Evolutionary conservation across 2,113 vertebrate species (phyloP), one percentile per base, ranked within the genome.

Genomic region (Cyprinodon brontotheroides): DNA sequence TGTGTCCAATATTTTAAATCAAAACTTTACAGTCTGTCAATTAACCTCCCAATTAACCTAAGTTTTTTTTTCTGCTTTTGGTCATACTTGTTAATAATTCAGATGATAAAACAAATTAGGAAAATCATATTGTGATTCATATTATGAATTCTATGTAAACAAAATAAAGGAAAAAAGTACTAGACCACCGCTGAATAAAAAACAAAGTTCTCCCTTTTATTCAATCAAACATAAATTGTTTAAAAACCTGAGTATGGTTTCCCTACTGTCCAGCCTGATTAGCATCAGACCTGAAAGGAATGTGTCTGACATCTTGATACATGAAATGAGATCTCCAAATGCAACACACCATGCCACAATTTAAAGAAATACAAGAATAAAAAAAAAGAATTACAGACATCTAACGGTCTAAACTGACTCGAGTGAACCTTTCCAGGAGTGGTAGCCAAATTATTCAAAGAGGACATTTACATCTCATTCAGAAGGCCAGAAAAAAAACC

Each of bases 11-110:
- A 84, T 68, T 75, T 78, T 68, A 65, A 80, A 80, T 84, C 72
- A 82, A 70, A 72, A 71, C 80, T 76, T 78, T 70, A 77, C 69
- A 63, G 71, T 75, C 74, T 82, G 80, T 87, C 89, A 87, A 15
- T 15, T 17, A 15, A 14, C 4, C 15, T 53, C 13, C 14, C 3
- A 17, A n/a, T n/a, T n/a, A n/a, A n/a, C n/a, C n/a, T n/a, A n/a
- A 50, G 2, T 50, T 14, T 50, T 7, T 7, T 12, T 12, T 2
- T 4, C 4, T 6, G 14, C 48, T 50, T 12, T 50, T 50, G 14
- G 7, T 6, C 4, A 1, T 50, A 17, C 6, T 50, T 15, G 5
- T 15, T 17, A 53, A 53, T 53, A 53, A 53, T 53, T 53, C 48
- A 53, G 15, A 20, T 20, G 14, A 4, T 53, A 15, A 20, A 53